Base-by-base conservation (phyloP, 2,797 vertebrate genomes). In the Leptatherina wallacei region DNA sequence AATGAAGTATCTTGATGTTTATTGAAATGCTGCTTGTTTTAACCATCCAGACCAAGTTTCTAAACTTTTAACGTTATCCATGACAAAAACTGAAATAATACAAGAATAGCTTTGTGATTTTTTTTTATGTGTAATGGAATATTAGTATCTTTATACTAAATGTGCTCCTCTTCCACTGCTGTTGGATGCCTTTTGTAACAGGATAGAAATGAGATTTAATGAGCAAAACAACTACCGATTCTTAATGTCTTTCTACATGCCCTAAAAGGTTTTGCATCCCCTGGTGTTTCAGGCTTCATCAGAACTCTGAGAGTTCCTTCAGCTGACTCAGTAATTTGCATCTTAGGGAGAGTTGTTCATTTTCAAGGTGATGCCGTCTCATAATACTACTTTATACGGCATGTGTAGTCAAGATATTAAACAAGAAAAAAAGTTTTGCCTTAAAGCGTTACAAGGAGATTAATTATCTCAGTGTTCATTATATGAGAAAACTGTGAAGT, bases 261-360 rank as follows among this genome's bases (percentile, higher is more conserved):
- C 61, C 12, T 51, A 24, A 79, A 66, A 73, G 63, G 11, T 54
- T 52, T 54, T 54, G 3, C 12, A 47, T 14, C 47, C 54, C 70
- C 65, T 55, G 65, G 68, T 69, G 71, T 56, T 70, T 55, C 38
- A 51, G 30, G 61, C 38, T 44, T 16, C 68, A 36, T 74, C 32
- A 57, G 51, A 63, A n/a, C 54, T 52, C 38, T 75, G 14, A 1
- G 18, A 32, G 9, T 42, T 0, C 10, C 27, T 54, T 24, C 52
- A 29, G 24, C 6, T 0, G 11, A 10, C 33, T 65, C 71, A 65
- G 56, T 32, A 14, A 40, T 65, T 42, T 44, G 42, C 6, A 20
- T 44, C 18, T 44, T 20, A 44, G 42, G 42, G 5, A 20, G 42
- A 44, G 42, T 44, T 44, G 40, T 42, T 42, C 0, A 16, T 59